Evolutionary conservation across 2,888 invertebrate species (phyloP), one percentile per base, ranked within the genome.

Genomic region (Odontocerum albicorne): DNA sequence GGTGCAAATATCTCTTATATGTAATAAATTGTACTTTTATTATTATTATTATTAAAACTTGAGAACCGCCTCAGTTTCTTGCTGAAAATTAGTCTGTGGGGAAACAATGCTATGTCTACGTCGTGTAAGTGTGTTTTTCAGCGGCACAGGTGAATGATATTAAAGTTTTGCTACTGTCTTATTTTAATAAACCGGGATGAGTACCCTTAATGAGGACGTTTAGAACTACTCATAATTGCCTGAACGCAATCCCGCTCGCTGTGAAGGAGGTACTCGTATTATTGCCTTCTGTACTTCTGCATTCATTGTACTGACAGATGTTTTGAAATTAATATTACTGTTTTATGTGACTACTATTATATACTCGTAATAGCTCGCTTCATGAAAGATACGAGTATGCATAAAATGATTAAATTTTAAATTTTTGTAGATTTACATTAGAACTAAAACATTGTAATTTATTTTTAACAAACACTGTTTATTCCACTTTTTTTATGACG

Each of bases 141-240:
- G 22, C 27, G 47, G 50, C 56, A 19, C 56, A 56, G 56, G 56
- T 56, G 56, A 51, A 51, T 46, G 44, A 22, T 56, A 51, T 56
- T 51, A 56, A 56, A 51, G 16, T 45, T 16, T 53, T 6, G 44
- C 32, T n/a, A 8, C 44, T 8, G 33, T 44, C 17, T 44, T 44
- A 44, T 32, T 44, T 44, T 44, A 44, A 44, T 44, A 44, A 44
- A 44, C 31, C 12, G 17, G 3, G 44, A 31, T 32, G 19, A 22
- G 31, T 15, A 31, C 44, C 32, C 32, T 27, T 44, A 44, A 44
- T 44, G 31, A 44, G 44, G 19, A 12, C 32, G 17, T 44, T 44
- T 44, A 27, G 27, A 44, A 44, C 32, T 32, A 16, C 32, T 44
- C 42, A 15, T 27, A 32, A 44, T 44, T 44, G 16, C 44, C 44